Conservation (phyloP, 2,888 invertebrate genomes). For the Drosophila koepferae region DNA sequence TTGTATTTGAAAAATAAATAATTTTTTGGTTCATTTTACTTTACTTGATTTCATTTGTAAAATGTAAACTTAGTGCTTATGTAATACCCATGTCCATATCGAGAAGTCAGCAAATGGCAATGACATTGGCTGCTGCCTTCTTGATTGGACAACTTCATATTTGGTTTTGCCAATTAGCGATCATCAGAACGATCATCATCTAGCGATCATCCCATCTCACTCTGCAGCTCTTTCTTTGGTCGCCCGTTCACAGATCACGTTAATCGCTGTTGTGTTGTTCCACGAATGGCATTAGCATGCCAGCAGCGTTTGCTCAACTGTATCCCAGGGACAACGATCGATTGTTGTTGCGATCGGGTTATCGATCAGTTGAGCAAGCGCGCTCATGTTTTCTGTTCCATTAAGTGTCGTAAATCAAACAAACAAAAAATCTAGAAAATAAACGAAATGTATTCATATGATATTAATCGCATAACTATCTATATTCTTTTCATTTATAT, state of each 20-base stretch:
- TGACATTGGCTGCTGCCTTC: conserved; percentile 12
- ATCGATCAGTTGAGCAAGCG: conserved; percentile 34
- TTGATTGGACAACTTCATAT: conserved; percentile 25
- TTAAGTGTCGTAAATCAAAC: conserved; percentile 48
- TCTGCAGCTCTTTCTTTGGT: conserved; percentile 49
- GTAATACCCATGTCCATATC: conserved; percentile 31
- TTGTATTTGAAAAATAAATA: conserved; percentile 25
- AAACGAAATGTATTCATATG: conserved; percentile 30
- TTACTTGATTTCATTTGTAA: neutral
- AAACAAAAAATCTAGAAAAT: neutral
- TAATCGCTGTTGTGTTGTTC: conserved; percentile 70
- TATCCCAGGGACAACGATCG: neutral
- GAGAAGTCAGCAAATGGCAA: conserved; percentile 20
- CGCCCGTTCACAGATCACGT: conserved; percentile 54
- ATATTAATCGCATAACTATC: conserved; percentile 65
- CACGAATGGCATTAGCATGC: conserved; percentile 1
- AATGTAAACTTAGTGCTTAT: conserved; percentile 45
- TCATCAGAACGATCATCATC: conserved; percentile 12
- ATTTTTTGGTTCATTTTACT: neutral
- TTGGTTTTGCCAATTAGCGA: conserved; percentile 24
- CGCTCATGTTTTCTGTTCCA: conserved; percentile 45
- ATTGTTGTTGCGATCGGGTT: neutral
- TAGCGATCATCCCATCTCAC: conserved; percentile 48
- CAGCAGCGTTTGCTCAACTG: conserved; percentile 21
- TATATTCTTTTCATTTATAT: conserved; percentile 67